Conservation (phyloP, 2,888 invertebrate genomes). For the Hirtodrosophila trivittata region DNA sequence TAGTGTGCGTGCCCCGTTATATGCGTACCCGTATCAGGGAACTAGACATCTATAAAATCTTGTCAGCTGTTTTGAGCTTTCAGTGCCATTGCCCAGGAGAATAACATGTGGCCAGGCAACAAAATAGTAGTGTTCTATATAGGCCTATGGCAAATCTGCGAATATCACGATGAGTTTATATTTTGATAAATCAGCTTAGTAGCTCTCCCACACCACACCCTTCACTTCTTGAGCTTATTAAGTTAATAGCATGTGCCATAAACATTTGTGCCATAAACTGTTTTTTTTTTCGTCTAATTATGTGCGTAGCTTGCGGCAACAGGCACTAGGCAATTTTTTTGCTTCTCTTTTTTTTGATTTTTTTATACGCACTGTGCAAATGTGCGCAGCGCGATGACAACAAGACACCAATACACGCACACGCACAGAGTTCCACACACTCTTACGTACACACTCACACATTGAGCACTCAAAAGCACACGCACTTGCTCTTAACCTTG, state of each 20-base stretch:
- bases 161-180: constrained; percentile 61
- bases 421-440: constrained; percentile 7
- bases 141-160: constrained; percentile 30
- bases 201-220: constrained; percentile 2
- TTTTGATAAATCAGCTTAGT: constrained; percentile 27
- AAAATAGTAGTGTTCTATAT: constrained; percentile 8
- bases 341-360: constrained; percentile 31
- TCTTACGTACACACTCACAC: constrained; percentile 12
- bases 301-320: constrained; percentile 44
- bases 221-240: constrained; percentile 24
- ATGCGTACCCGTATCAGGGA: constrained; percentile 26
- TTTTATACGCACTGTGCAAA: constrained; percentile 58
- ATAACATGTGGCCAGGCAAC: constrained; percentile 15
- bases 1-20: constrained; percentile 26
- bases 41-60: constrained; percentile 52
- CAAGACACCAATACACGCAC: constrained; percentile 33
- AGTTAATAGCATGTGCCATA: constrained; percentile 66
- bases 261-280: constrained; percentile 40
- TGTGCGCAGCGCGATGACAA: constrained; percentile 41
- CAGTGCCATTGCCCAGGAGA: constrained; percentile 43
- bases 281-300: constrained; percentile 37
- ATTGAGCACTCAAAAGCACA: constrained; percentile 44
- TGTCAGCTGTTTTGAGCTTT: constrained; percentile 64
- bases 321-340: constrained; percentile 8
- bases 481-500: constrained; percentile 78